These are phyloP conservation scores for Aleadryas rufinucha DNA, from an alignment of 2,113 vertebrate species.

Conservation along the genomic window DNA sequence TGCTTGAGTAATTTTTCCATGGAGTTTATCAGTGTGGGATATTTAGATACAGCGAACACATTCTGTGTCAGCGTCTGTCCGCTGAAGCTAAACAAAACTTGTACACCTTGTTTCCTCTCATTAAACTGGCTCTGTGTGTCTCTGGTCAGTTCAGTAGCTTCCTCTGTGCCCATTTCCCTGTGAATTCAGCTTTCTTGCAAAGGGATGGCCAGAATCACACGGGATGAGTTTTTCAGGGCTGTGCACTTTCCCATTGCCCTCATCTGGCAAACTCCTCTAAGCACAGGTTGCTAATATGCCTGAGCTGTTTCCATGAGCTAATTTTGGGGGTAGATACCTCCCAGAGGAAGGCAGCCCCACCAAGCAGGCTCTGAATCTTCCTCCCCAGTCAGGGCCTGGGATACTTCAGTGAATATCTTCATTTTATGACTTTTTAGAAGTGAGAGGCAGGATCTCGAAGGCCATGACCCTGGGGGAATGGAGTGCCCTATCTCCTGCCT, in stretches of 20 bases:
- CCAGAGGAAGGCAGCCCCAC: neutral
- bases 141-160: neutral
- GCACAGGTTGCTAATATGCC: neutral
- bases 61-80: neutral
- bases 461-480: conserved; percentile 22
- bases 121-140: neutral
- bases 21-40: neutral
- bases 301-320: neutral
- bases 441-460: neutral
- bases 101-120: neutral
- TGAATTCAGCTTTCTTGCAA: neutral
- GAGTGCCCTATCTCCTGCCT: neutral
- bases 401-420: neutral
- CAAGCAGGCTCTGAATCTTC: neutral
- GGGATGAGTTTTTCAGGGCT: neutral
- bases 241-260: neutral
- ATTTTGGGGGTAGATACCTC: neutral
- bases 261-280: neutral
- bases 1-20: neutral
- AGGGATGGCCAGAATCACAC: neutral
- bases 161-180: neutral
- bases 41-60: neutral
- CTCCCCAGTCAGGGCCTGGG: neutral
- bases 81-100: neutral
- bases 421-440: conserved; percentile 36